Percentiles rank a stretch among this genome's conserved stretches.
Evolutionary conservation across 2,797 vertebrate genomes (phyloP).

Genomic region (Sorex maritimensis): DNA sequence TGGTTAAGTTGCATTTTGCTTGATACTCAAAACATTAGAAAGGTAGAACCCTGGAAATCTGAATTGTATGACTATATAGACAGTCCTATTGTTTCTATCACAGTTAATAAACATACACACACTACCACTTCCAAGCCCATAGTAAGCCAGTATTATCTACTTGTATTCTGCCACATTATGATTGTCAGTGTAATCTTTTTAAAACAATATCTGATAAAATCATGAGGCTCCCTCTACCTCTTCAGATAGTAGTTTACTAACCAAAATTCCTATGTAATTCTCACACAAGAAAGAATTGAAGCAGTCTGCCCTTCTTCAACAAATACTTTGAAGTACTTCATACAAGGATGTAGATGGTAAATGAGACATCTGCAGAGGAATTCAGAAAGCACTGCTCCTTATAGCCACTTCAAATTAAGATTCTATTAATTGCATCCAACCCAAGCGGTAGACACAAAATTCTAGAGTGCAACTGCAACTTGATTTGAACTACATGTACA

Average conservation of each 20-base stretch:
- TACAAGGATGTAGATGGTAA: slow-evolving; percentile 86
- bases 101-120: not conserved
- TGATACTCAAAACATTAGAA: slow-evolving; percentile 69
- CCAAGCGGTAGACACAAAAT: slow-evolving; percentile 78
- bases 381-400: slow-evolving; percentile 83
- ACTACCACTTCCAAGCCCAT: slow-evolving; percentile 67
- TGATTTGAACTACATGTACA: slow-evolving; percentile 69
- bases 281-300: slow-evolving; percentile 83
- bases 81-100: slow-evolving; percentile 66
- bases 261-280: slow-evolving; percentile 88
- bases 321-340: slow-evolving; percentile 86
- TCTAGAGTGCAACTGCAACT: slow-evolving; percentile 77
- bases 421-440: slow-evolving; percentile 83
- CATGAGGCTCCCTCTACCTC: slow-evolving; percentile 88
- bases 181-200: slow-evolving; percentile 68
- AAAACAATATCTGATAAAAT: slow-evolving; percentile 87
- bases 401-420: slow-evolving; percentile 54
- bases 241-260: slow-evolving; percentile 88
- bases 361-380: slow-evolving; percentile 87
- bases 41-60: slow-evolving; percentile 67
- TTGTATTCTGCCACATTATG: slow-evolving; percentile 52
- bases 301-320: slow-evolving; percentile 85
- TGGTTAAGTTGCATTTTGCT: slow-evolving; percentile 73
- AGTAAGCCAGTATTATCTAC: slow-evolving; percentile 67
- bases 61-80: slow-evolving; percentile 55